These are phyloP conservation scores for Epinephelus cyanopodus DNA, from an alignment of 2,113 vertebrate genomes.

Conservation along the genomic window DNA sequence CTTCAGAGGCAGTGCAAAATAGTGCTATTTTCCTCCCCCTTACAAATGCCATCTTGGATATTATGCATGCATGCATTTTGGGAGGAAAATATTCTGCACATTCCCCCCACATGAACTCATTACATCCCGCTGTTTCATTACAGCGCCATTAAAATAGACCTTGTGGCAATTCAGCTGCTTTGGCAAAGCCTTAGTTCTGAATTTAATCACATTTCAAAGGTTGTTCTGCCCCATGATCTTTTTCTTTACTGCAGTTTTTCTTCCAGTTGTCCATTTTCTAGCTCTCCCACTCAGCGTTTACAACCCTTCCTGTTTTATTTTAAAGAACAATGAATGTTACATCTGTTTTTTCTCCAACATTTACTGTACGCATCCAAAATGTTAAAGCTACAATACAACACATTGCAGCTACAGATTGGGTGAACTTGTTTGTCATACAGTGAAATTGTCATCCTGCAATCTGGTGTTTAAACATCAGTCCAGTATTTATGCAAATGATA, in stretches of 20 bases:
- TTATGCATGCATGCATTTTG: constrained; percentile 50
- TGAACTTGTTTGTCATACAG: not conserved
- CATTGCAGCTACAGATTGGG: not conserved
- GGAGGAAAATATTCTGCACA: constrained; percentile 14
- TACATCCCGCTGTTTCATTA: constrained; percentile 5
- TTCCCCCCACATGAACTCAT: constrained; percentile 9
- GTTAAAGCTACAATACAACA: not conserved
- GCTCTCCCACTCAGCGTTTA: not conserved
- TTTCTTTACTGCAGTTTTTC: not conserved
- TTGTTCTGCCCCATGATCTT: constrained; percentile 11
- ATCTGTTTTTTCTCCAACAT: no score
- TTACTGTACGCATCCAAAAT: no score
- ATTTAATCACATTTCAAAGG: constrained; percentile 39
- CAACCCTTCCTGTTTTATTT: not conserved
- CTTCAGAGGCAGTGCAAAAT: constrained; percentile 54
- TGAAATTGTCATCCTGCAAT: not conserved
- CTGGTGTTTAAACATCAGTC: not conserved
- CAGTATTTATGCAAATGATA: not conserved
- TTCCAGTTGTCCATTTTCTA: not conserved
- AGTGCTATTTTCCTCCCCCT: constrained; percentile 35
- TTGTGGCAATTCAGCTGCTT: constrained; percentile 17
- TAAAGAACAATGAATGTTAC: no score
- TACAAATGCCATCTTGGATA: constrained; percentile 47
- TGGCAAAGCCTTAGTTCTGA: not conserved
- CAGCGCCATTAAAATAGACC: constrained; percentile 12